phyloP scores from a whole-genome alignment of 2,797 vertebrate species.

The Brachymystax lenok region DNA sequence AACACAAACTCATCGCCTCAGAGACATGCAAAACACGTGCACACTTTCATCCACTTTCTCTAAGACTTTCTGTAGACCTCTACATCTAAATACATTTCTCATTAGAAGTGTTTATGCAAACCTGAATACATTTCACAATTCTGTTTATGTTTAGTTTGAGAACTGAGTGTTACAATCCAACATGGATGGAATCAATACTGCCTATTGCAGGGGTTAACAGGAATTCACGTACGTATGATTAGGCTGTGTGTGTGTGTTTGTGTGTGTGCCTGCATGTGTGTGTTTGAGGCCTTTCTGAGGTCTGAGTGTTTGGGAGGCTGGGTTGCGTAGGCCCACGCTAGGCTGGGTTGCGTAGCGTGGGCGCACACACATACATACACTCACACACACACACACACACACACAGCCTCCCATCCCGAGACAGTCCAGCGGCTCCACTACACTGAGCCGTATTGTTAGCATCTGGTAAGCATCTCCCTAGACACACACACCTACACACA shows the following conservation, averaged over 20 bases:
- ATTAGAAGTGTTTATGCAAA: constrained; percentile 62
- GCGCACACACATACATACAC: not conserved
- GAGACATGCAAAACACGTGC: constrained; percentile 41
- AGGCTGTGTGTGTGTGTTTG: constrained; percentile 10
- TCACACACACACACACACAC: constrained; percentile 8
- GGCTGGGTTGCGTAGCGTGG: constrained; percentile 35
- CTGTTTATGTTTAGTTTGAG: constrained; percentile 54
- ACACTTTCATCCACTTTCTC: constrained; percentile 56
- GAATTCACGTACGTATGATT: constrained; percentile 37
- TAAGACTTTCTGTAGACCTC: constrained; percentile 60
- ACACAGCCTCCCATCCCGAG: constrained; percentile 40
- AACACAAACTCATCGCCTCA: constrained; percentile 49
- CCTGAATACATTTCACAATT: constrained; percentile 59
- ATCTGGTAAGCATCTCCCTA: constrained; percentile 70
- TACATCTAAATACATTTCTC: constrained; percentile 57
- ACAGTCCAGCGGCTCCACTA: constrained; percentile 64
- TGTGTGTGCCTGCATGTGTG: constrained; percentile 28
- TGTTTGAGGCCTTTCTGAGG: constrained; percentile 38
- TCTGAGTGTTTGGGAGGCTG: constrained; percentile 33
- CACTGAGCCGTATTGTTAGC: constrained; percentile 67
- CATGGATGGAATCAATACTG: constrained; percentile 59
- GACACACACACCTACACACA: constrained; percentile 22
- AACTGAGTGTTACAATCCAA: constrained; percentile 39
- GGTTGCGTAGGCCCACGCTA: constrained; percentile 34
- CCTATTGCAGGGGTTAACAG: constrained; percentile 52